A percentile compares a stretch with the other conserved stretches of the same genome.
Conservation (phyloP, 2,888 invertebrate genomes). For the Lagria hirta region DNA sequence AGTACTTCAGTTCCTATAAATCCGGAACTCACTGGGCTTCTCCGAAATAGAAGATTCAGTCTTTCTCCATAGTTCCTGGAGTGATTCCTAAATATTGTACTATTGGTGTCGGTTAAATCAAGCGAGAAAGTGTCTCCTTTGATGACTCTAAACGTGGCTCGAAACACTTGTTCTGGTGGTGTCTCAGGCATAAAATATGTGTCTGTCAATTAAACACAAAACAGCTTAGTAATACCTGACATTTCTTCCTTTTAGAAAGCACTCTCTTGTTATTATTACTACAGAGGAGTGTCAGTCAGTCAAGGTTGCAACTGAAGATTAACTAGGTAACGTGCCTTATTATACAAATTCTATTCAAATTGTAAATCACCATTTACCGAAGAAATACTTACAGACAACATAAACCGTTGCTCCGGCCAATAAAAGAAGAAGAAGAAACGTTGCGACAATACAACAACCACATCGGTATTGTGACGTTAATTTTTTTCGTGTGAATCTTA, state of each 20-base stretch:
- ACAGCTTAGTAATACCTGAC: conserved; percentile 9
- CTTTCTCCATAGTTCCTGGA: conserved; percentile 75
- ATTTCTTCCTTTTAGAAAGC: conserved; percentile 12
- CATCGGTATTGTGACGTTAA: conserved; percentile 82
- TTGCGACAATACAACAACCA: conserved; percentile 84
- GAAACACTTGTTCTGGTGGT: conserved; percentile 77
- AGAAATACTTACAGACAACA: conserved; percentile 63
- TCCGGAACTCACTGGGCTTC: conserved; percentile 73
- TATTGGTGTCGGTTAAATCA: conserved; percentile 67
- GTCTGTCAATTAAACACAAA: conserved; percentile 58
- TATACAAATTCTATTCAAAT: no score
- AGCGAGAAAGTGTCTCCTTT: conserved; percentile 70
- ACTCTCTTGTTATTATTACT: conserved; percentile 6
- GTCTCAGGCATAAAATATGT: conserved; percentile 72
- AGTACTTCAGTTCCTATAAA: conserved; percentile 79
- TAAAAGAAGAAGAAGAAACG: conserved; percentile 77
- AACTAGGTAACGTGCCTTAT: no score
- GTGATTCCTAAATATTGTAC: conserved; percentile 70
- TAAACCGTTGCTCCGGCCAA: conserved; percentile 68
- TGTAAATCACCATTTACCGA: no score
- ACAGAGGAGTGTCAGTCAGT: conserved; percentile 19
- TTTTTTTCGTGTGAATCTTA: conserved; percentile 83
- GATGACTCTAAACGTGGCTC: conserved; percentile 75
- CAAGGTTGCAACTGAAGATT: no score
- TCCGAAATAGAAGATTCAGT: conserved; percentile 71